Base-by-base conservation (phyloP, 2,888 invertebrate species). In the Cryptocephalus primarius region DNA sequence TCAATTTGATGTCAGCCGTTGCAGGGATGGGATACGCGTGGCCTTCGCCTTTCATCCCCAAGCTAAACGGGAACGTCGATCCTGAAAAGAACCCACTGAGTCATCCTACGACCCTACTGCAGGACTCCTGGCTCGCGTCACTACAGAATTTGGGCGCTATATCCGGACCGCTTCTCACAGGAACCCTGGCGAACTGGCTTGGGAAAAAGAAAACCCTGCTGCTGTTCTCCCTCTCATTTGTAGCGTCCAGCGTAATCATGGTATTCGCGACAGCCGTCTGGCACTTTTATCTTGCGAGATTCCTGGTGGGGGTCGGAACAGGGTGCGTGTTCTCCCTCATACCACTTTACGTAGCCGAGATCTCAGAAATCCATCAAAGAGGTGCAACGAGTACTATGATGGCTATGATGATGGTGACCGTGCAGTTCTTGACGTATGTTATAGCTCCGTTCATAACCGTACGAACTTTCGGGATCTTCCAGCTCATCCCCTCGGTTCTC, bases 271-370 rank as follows among this genome's bases (percentile, higher is more conserved):
- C 47, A 9, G 48, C 36, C 2, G 49, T 60, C 1, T 8, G 9
- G 10, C 38, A 49, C 8, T 59, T 55, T 45, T 80, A 75, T 68
- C 74, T 67, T 8, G 80, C 78, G 43, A 73, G 75, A 45, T 73
- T 75, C 56, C 70, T 74, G 49, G 77, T 77, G 67, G 86, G 86
- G 39, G 59, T 83, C 1, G 79, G 78, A 1, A 75, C 80, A 0
- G 83, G 85, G 0, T 78, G 82, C 61, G 72, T 81, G 13, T 85
- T 83, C 70, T 79, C 83, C 0, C 78, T 82, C 1, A 79, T 82
- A 1, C 89, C 91, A 0, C 83, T 89, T 76, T 93, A 91, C 69
- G 79, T 89, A 49, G 87, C 87, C 39, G 92, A 93, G 70, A 86
- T 89, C 33, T 79, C 89, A 6, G 83, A 87, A 73, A 79, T 82